These are phyloP conservation scores for Philaethria dido DNA, from an alignment of 2,888 invertebrate species.

Conservation along the genomic window DNA sequence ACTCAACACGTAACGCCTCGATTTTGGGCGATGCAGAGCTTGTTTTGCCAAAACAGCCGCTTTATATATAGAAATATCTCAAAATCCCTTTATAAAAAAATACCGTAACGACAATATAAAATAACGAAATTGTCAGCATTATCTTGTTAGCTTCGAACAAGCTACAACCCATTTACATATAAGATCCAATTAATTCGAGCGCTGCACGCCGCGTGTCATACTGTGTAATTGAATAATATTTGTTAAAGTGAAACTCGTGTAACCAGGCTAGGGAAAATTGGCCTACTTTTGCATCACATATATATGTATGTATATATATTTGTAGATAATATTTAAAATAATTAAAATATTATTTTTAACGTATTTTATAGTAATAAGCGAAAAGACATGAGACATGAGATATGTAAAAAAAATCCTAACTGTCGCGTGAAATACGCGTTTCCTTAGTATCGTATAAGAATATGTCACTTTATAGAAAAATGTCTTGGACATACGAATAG, in stretches of 20 bases:
- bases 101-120: conserved; percentile 1
- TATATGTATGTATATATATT: background rate
- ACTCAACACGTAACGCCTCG: no score
- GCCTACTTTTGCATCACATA: conserved; percentile 7
- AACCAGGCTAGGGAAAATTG: conserved; percentile 4
- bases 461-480: no score
- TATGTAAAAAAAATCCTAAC: no score
- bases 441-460: no score
- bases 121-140: conserved; percentile 9
- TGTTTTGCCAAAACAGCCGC: no score
- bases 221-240: conserved; percentile 22
- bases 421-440: no score
- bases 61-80: background rate
- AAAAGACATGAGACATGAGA: no score
- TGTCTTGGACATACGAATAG: no score
- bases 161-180: conserved; percentile 33
- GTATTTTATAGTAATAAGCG: background rate
- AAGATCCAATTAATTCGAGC: conserved; percentile 34
- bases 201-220: conserved; percentile 22
- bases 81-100: background rate
- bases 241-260: conserved; percentile 5
- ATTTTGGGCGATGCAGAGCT: no score
- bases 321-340: background rate
- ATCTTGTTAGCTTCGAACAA: conserved; percentile 36
- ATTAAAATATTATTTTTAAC: background rate